These are phyloP conservation scores for Columba janthina DNA, from an alignment of 2,113 vertebrate genomes.

Conservation along the genomic window DNA sequence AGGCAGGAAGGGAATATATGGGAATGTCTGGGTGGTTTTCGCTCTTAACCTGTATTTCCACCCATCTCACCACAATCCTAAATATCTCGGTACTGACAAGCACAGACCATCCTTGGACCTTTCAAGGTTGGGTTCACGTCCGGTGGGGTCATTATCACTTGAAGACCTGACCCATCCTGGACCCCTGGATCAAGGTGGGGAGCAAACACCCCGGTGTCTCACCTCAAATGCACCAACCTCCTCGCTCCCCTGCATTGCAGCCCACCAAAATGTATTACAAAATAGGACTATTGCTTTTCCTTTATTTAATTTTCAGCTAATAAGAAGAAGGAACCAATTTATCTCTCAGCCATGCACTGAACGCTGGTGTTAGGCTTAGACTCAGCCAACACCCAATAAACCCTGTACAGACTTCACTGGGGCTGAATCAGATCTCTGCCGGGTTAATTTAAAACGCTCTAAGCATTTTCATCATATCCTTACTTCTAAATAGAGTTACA, in stretches of 20 bases:
- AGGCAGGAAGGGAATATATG: neutral
- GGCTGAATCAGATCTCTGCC: constrained; percentile 10
- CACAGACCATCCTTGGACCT: neutral
- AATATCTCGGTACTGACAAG: neutral
- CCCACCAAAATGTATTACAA: neutral
- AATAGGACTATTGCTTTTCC: neutral
- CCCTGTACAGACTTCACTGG: neutral
- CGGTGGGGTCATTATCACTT: neutral
- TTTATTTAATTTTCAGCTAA: neutral
- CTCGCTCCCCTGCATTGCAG: neutral
- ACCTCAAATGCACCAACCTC: neutral
- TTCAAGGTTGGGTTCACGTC: neutral
- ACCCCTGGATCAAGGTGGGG: neutral
- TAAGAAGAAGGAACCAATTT: constrained; percentile 52
- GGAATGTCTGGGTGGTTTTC: neutral
- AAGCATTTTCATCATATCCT: constrained; percentile 65
- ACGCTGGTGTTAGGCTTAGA: constrained; percentile 48
- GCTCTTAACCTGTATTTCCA: neutral
- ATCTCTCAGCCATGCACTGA: constrained; percentile 53
- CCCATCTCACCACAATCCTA: neutral
- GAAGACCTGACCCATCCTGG: neutral
- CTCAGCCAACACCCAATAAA: neutral
- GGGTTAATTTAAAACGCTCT: constrained; percentile 67
- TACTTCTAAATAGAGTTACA: constrained; percentile 71
- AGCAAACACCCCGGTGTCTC: neutral